Percentiles rank a stretch among this genome's conserved stretches.
Conservation (phyloP, 2,797 vertebrate genomes). For the Clarias platycephalus region DNA sequence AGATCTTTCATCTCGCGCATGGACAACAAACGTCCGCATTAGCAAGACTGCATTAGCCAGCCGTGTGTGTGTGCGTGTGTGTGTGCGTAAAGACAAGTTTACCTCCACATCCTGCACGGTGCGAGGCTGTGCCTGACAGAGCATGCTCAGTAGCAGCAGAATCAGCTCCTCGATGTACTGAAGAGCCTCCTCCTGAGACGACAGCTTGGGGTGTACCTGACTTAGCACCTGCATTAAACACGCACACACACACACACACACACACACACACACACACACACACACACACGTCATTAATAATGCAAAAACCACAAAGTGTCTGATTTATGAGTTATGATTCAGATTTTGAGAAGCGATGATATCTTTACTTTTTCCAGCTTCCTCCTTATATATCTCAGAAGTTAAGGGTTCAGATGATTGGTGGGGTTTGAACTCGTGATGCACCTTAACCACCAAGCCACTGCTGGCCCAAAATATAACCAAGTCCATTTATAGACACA, state of each 20-base stretch:
- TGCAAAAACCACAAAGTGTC: too few relatives aligned
- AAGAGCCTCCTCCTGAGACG: conserved; percentile 91
- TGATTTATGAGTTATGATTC: too few relatives aligned
- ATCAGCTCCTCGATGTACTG: conserved; percentile 97
- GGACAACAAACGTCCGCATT: background rate
- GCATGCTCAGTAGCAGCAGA: conserved; percentile 89
- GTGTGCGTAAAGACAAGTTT: conserved; percentile 39
- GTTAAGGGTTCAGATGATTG: too few relatives aligned
- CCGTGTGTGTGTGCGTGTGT: background rate
- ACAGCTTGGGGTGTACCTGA: conserved; percentile 93
- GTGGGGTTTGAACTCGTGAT: too few relatives aligned
- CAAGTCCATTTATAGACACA: too few relatives aligned
- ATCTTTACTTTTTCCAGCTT: background rate
- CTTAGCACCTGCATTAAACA: conserved; percentile 82
- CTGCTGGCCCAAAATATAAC: too few relatives aligned
- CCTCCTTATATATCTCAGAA: background rate
- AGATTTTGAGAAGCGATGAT: too few relatives aligned
- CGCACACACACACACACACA: conserved; percentile 35
- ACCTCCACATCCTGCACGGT: conserved; percentile 91
- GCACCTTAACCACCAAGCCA: too few relatives aligned
- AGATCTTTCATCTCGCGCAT: background rate
- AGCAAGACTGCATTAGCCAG: too few relatives aligned
- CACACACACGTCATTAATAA: too few relatives aligned
- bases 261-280: conserved; percentile 16
- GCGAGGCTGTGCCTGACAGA: conserved; percentile 94